Evolutionary conservation across 2,888 invertebrate genomes (phyloP).

Genomic region (Trilocha varians): DNA sequence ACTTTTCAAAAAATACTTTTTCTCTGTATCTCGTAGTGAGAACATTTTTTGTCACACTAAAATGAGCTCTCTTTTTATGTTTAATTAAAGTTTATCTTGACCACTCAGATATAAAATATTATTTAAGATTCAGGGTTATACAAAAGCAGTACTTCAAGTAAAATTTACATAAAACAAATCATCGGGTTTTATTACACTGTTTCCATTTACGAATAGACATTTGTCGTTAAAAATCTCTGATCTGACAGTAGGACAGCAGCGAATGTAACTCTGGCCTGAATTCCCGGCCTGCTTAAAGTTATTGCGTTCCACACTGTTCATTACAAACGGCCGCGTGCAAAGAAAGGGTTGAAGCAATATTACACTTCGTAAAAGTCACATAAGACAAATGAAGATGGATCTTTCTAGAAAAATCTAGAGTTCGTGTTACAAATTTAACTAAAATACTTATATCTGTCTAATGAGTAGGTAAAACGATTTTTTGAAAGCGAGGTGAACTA

Average conservation of each 20-base stretch:
- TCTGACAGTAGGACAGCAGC: constrained; percentile 12
- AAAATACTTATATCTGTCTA: too few species aligned
- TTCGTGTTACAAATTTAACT: neutral
- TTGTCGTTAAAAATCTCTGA: constrained; percentile 6
- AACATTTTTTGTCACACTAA: too few species aligned
- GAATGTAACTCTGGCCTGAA: constrained; percentile 15
- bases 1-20: too few species aligned
- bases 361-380: neutral
- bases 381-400: constrained; percentile 7
- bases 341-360: neutral
- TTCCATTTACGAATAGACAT: neutral
- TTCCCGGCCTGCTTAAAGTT: constrained; percentile 26
- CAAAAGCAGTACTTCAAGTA: too few species aligned
- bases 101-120: too few species aligned
- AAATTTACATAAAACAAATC: too few species aligned
- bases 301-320: constrained; percentile 26
- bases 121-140: too few species aligned
- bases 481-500: too few species aligned
- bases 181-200: neutral
- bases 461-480: too few species aligned
- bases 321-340: constrained; percentile 7
- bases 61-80: too few species aligned
- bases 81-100: too few species aligned
- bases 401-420: neutral
- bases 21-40: too few species aligned